phyloP scores from a whole-genome alignment of 2,797 vertebrate genomes.

The Lepilemur septentrionalis region DNA sequence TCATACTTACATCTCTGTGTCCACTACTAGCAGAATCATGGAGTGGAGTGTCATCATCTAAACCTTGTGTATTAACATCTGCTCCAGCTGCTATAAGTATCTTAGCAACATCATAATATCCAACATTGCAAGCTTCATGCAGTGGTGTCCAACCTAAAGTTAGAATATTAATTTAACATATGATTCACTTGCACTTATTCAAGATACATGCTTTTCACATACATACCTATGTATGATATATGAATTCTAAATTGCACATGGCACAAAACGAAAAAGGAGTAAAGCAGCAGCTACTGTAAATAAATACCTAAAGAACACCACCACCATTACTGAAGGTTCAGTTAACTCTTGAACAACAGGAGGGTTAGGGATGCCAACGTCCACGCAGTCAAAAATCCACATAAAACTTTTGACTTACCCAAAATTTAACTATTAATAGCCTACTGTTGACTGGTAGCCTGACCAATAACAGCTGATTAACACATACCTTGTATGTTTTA shows the following conservation, averaged over 20 bases:
- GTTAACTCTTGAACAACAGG: not conserved
- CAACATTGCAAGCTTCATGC: conserved; percentile 98
- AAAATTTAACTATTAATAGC: not conserved
- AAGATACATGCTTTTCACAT: conserved; percentile 31
- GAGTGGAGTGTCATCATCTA: conserved; percentile 98
- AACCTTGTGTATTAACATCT: conserved; percentile 97
- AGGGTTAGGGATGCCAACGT: not conserved
- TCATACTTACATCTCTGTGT: conserved; percentile 93
- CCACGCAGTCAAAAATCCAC: not conserved
- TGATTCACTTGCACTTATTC: not conserved
- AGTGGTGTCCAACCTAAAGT: conserved; percentile 96
- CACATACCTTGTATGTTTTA: not conserved
- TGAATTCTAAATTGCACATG: not conserved
- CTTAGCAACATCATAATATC: conserved; percentile 98
- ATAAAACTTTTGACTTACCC: not conserved
- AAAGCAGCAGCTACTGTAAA: not conserved
- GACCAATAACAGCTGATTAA: not conserved
- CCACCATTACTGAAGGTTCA: not conserved
- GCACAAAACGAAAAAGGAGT: not conserved
- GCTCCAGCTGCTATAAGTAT: conserved; percentile 96
- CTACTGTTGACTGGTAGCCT: not conserved
- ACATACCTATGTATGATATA: not conserved
- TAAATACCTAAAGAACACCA: not conserved
- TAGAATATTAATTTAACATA: conserved; percentile 56
- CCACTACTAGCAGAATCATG: conserved; percentile 99